Conservation (phyloP, 2,113 vertebrate genomes). For the Butorides virescens region DNA sequence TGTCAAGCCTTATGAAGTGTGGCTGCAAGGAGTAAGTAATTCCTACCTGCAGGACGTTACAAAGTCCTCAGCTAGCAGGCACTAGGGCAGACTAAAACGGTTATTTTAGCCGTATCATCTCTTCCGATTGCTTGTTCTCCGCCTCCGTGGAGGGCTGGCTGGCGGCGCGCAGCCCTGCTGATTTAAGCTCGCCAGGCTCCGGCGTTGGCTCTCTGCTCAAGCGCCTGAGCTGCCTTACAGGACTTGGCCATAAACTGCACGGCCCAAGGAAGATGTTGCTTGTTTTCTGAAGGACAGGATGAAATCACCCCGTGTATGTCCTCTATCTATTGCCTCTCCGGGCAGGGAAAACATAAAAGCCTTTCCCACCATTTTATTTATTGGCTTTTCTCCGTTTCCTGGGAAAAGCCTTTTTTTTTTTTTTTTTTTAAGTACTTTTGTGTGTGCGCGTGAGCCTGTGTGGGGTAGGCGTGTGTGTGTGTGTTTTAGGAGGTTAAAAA, state of each 20-base stretch:
- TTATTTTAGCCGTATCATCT: background rate
- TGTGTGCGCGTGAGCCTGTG: background rate
- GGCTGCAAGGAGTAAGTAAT: background rate
- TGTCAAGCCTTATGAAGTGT: rapidly evolving
- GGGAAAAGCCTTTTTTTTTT: background rate
- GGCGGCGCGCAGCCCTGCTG: rapidly evolving
- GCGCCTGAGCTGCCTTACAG: background rate
- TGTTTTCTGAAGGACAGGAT: background rate
- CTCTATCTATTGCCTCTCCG: background rate
- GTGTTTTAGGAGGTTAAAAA: slow-evolving; percentile 64
- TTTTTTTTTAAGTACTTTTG: background rate
- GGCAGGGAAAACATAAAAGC: background rate
- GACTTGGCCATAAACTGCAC: background rate
- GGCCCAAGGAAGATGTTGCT: background rate
- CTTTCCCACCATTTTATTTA: slow-evolving; percentile 12
- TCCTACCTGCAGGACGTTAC: background rate
- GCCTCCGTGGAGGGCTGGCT: background rate
- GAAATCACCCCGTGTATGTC: background rate
- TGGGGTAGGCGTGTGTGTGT: background rate
- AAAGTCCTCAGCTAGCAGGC: background rate
- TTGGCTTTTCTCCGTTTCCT: background rate
- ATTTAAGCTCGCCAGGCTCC: background rate
- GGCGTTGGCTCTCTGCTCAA: background rate
- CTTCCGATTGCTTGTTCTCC: background rate
- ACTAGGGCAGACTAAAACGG: background rate